Percentiles rank a stretch among this genome's conserved stretches.
These are phyloP conservation scores for Chionis minor DNA, from an alignment of 2,113 vertebrate species.

Conservation along the genomic window DNA sequence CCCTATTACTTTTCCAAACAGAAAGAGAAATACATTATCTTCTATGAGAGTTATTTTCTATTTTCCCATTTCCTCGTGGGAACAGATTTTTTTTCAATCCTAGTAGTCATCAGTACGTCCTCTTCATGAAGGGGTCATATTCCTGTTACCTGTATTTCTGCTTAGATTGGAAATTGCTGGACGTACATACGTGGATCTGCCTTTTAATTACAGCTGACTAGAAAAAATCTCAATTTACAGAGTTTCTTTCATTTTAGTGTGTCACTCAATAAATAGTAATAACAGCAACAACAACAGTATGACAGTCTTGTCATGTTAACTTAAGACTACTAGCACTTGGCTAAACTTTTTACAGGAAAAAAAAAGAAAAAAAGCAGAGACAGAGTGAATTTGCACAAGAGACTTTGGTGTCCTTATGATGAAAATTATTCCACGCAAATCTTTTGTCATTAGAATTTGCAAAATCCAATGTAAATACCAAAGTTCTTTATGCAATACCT, in stretches of 20 bases:
- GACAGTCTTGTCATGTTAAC: not conserved
- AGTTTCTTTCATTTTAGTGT: not conserved
- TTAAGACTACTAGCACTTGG: not conserved
- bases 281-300: not conserved
- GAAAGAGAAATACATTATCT: no score
- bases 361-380: not conserved
- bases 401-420: not conserved
- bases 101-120: no score
- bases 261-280: not conserved
- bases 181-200: not conserved
- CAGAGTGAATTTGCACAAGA: not conserved
- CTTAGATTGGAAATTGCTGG: not conserved
- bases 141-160: not conserved
- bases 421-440: not conserved
- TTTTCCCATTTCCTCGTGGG: no score
- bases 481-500: not conserved
- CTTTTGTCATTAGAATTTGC: not conserved
- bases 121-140: not conserved
- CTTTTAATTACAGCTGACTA: not conserved
- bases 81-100: no score
- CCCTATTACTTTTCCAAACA: no score
- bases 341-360: not conserved
- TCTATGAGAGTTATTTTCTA: no score
- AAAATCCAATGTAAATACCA: not conserved
- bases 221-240: not conserved